Conservation (phyloP, 2,797 vertebrate species). For the Pipistrellus nathusii region DNA sequence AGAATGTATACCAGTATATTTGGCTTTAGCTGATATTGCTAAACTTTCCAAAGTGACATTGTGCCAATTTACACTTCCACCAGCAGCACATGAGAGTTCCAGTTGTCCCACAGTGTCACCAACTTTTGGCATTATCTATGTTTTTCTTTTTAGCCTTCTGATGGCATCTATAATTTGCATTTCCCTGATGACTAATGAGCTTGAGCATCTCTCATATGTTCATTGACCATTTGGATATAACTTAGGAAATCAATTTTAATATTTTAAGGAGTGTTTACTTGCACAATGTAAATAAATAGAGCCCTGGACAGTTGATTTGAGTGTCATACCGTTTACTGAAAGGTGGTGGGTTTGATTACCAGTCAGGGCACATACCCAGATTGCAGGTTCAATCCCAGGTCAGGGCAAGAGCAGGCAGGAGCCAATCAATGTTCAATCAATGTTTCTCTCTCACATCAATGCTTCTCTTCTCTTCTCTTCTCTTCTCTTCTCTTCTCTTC, state of each 20-base stretch:
- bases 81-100: background rate
- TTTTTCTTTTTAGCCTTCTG: constrained; percentile 21
- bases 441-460: too few species aligned
- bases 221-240: background rate
- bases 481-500: too few species aligned
- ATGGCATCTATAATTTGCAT: background rate
- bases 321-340: background rate
- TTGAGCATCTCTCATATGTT: background rate
- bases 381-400: background rate
- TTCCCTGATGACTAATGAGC: background rate
- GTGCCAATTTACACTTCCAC: background rate
- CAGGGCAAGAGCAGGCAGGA: too few species aligned
- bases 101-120: background rate
- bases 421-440: too few species aligned
- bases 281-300: background rate
- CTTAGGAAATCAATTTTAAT: background rate
- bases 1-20: background rate
- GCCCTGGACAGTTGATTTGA: background rate
- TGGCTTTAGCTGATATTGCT: background rate
- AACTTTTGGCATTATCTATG: background rate
- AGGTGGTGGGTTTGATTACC: background rate
- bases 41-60: background rate
- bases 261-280: background rate
- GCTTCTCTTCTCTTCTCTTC: too few species aligned
- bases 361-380: background rate